Conservation (phyloP, 2,797 vertebrate species). For the Spea hammondii region DNA sequence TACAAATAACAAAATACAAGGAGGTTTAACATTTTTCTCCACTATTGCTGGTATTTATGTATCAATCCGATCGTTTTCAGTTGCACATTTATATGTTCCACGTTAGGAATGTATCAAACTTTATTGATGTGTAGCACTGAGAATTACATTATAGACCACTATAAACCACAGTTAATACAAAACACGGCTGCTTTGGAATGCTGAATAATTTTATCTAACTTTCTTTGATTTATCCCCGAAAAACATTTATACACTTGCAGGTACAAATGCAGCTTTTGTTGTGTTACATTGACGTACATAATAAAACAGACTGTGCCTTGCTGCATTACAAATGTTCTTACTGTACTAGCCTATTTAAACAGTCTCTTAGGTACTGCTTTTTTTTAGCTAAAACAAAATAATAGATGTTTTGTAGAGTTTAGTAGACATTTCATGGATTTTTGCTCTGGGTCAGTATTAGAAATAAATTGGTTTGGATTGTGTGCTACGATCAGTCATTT, state of each 20-base stretch:
- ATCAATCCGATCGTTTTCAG: constrained; percentile 21
- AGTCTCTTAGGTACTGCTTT: not conserved
- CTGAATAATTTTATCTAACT: constrained; percentile 26
- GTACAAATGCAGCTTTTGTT: not conserved
- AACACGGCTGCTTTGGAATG: constrained; percentile 10
- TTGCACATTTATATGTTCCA: constrained; percentile 28
- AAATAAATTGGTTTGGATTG: not conserved
- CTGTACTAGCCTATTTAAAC: not conserved
- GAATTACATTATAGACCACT: constrained; percentile 28
- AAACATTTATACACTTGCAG: constrained; percentile 17
- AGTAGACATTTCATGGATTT: not conserved
- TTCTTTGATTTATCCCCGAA: constrained; percentile 17
- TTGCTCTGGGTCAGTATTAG: not conserved
- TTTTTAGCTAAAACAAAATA: not conserved
- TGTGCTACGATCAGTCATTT: not conserved
- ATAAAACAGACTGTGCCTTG: constrained; percentile 5
- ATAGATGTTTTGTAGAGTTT: not conserved
- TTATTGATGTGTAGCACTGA: constrained; percentile 19
- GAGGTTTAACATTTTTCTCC: constrained; percentile 55
- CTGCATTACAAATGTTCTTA: not conserved
- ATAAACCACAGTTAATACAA: constrained; percentile 21
- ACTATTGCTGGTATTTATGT: constrained; percentile 54
- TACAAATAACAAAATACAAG: constrained; percentile 52
- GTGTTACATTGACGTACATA: constrained; percentile 2
- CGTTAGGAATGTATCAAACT: constrained; percentile 22